Percentiles rank a stretch among this genome's conserved stretches.
phyloP scores from a whole-genome alignment of 2,113 vertebrate species.

The Ammodytes dubius region DNA sequence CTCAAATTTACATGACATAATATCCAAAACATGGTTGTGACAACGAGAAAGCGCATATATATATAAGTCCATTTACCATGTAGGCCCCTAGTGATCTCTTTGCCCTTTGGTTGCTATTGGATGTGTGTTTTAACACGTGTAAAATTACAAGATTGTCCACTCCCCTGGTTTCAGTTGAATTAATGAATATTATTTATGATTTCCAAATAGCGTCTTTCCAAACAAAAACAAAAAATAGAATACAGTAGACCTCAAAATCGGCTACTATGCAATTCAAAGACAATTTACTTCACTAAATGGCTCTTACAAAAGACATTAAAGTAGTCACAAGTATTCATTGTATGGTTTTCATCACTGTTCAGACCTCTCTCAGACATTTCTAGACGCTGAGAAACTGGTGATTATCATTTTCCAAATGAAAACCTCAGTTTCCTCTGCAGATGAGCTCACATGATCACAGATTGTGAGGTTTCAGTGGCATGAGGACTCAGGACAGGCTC shows the following conservation, averaged over 20 bases:
- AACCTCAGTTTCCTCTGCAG: constrained; percentile 18
- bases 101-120: too few species aligned
- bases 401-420: neutral
- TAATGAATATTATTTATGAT: too few species aligned
- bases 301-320: neutral
- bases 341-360: neutral
- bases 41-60: too few species aligned
- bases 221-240: too few species aligned
- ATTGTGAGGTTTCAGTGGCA: neutral
- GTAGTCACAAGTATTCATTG: neutral
- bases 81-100: too few species aligned
- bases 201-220: too few species aligned
- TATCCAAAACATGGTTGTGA: too few species aligned
- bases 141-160: too few species aligned
- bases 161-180: too few species aligned
- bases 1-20: neutral
- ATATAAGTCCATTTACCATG: too few species aligned
- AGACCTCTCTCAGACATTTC: neutral
- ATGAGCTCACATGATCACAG: neutral
- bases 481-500: constrained; percentile 2
- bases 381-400: neutral
- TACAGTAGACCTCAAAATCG: too few species aligned
- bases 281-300: neutral
- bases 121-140: too few species aligned
- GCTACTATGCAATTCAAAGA: neutral